Percentiles rank a stretch among this genome's conserved stretches.
phyloP scores from a whole-genome alignment of 1,140 invertebrate genomes.

The Heliconius eleuchia region DNA sequence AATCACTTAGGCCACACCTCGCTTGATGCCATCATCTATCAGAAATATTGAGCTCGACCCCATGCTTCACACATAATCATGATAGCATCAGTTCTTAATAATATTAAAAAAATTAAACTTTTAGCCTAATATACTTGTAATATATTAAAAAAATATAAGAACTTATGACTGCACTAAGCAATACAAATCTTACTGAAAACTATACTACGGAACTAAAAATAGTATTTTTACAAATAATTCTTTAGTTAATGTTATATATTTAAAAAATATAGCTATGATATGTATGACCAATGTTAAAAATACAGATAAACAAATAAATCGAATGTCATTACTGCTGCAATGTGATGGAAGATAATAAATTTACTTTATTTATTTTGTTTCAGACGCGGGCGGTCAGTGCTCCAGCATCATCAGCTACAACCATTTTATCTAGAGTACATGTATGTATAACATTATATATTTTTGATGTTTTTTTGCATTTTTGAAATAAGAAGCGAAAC shows the following conservation, averaged over 20 bases:
- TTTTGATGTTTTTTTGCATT: neutral
- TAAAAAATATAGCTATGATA: too few relatives aligned
- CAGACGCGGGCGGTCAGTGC: slow-evolving; percentile 75
- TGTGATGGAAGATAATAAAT: too few relatives aligned
- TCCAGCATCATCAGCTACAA: slow-evolving; percentile 72
- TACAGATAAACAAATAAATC: too few relatives aligned
- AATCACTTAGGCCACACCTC: slow-evolving; percentile 77
- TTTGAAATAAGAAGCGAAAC: neutral
- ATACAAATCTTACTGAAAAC: slow-evolving; percentile 3
- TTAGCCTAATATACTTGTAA: neutral
- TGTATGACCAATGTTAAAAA: too few relatives aligned
- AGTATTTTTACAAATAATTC: neutral
- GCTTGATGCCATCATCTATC: slow-evolving; percentile 59
- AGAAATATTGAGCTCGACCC: slow-evolving; percentile 55
- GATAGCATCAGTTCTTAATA: slow-evolving; percentile 39
- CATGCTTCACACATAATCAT: slow-evolving; percentile 44
- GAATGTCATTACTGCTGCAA: too few relatives aligned
- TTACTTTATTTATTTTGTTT: slow-evolving; percentile 51
- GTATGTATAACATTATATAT: slow-evolving; percentile 43
- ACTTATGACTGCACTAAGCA: slow-evolving; percentile 13
- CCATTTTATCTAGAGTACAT: slow-evolving; percentile 62
- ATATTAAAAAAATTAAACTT: slow-evolving; percentile 1
- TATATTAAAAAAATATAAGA: slow-evolving; percentile 18
- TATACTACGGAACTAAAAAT: neutral
- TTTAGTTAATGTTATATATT: neutral